A percentile compares a stretch with the other conserved stretches of the same genome.
Conservation (phyloP, 2,797 vertebrate genomes). For the Glossophaga mutica region DNA sequence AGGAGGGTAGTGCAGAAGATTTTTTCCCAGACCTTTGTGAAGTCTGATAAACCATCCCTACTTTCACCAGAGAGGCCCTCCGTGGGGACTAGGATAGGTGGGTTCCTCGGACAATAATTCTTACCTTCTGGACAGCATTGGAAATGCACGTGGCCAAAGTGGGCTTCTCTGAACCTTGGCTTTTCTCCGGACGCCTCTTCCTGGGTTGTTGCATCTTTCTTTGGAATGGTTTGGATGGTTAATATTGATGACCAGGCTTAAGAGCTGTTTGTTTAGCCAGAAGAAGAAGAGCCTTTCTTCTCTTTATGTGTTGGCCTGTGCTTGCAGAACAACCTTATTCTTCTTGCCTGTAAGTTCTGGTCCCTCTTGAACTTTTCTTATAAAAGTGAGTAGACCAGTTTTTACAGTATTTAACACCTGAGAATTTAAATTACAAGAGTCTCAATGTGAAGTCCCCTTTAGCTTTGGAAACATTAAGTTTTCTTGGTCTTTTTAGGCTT, state of each 20-base stretch:
- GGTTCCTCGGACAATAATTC: not conserved
- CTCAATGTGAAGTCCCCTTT: not conserved
- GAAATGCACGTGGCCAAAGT: not conserved
- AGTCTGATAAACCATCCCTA: not conserved
- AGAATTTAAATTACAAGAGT: slow-evolving; percentile 24
- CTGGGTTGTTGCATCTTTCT: not conserved
- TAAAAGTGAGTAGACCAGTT: not conserved
- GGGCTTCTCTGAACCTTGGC: not conserved
- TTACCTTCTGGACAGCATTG: not conserved
- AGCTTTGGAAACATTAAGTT: not conserved
- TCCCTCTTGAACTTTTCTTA: not conserved
- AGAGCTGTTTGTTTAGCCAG: not conserved
- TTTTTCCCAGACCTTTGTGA: not conserved
- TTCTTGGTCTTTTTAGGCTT: slow-evolving; percentile 30
- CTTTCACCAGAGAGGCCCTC: not conserved
- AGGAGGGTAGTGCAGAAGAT: not conserved
- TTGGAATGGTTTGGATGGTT: not conserved
- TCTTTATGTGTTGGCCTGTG: not conserved
- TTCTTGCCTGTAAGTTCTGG: not conserved
- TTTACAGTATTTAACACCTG: slow-evolving; percentile 29
- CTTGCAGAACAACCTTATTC: not conserved
- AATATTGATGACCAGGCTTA: not conserved
- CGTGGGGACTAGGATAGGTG: not conserved
- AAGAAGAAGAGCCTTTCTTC: not conserved
- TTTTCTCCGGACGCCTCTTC: not conserved